Base-by-base conservation (phyloP, 2,113 vertebrate genomes). In the Python bivittatus region DNA sequence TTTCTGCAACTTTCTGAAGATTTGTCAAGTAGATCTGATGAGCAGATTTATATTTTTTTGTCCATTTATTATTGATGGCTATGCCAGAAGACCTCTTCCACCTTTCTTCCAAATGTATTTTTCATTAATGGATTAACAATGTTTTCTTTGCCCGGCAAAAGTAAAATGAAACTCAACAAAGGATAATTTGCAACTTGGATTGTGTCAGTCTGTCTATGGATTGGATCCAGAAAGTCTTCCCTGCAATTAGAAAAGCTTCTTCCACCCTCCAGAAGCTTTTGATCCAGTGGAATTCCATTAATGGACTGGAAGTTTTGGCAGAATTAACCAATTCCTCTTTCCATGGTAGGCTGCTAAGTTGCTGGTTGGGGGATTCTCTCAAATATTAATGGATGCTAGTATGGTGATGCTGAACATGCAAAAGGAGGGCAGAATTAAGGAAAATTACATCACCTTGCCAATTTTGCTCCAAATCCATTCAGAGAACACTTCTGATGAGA, bases 1-100 rank as follows among this genome's bases (percentile, higher is more conserved):
- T 96, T 96, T 96, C 92, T 96, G 88, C 90, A 92, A 93, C 94
- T 96, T 96, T 96, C 94, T 93, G 94, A 94, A 94, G 93, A 94
- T 95, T 94, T 94, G 92, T 72, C 57, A 89, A 79, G 85, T 86
- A 42, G 86, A 95, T 96, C 95, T 94, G 95, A 93, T 92, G 95
- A 94, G 94, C 93, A 94, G 95, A 95, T 96, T 97, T 48, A 48
- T n/a, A n/a, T n/a, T 1, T 94, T 96, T 94, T 92, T 94, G 88
- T 94, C 95, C 95, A 96, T 95, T 94, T 94, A 91, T 91, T 94
- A 89, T 64, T 94, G 89, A 54, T 84, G 89, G 20, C 60, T 94
- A 89, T 56, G 93, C 92, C 95, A 97, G 83, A 91, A 95, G 94
- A 96, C 93, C 95, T 94, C 94, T 89, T 91, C 92, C 93, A 96